Conservation (phyloP, 1,140 invertebrate genomes). For the Pantala flavescens region DNA sequence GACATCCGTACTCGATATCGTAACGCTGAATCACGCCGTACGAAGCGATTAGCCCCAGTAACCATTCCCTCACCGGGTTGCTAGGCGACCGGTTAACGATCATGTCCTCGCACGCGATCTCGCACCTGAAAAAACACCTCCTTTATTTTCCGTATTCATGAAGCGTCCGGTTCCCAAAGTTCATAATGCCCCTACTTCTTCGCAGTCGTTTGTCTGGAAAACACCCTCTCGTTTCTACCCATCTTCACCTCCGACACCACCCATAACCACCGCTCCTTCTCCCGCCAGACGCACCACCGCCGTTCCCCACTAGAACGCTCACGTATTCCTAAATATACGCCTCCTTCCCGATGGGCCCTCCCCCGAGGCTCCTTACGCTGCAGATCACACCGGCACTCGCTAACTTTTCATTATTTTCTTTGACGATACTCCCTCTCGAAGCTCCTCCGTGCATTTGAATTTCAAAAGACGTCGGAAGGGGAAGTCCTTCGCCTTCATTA, state of each 20-base stretch:
- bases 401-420: slow-evolving; percentile 11
- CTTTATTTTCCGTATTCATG: not conserved
- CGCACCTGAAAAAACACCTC: not conserved
- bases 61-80: too few species aligned
- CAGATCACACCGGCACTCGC: slow-evolving; percentile 1
- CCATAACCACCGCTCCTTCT: too few species aligned
- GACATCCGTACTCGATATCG: too few species aligned
- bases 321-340: too few species aligned
- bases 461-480: not conserved
- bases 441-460: not conserved
- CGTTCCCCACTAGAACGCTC: too few species aligned
- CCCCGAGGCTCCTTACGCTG: not conserved
- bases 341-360: not conserved
- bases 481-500: not conserved
- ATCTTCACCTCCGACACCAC: not conserved
- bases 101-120: too few species aligned
- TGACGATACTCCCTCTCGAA: not conserved
- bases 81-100: too few species aligned
- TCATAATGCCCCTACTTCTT: not conserved
- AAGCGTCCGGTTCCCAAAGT: not conserved
- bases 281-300: too few species aligned
- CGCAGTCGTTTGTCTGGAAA: not conserved
- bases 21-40: too few species aligned
- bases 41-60: too few species aligned
- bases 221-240: not conserved